Conservation (phyloP, 2,888 invertebrate species). For the Strigamia crassipes region DNA sequence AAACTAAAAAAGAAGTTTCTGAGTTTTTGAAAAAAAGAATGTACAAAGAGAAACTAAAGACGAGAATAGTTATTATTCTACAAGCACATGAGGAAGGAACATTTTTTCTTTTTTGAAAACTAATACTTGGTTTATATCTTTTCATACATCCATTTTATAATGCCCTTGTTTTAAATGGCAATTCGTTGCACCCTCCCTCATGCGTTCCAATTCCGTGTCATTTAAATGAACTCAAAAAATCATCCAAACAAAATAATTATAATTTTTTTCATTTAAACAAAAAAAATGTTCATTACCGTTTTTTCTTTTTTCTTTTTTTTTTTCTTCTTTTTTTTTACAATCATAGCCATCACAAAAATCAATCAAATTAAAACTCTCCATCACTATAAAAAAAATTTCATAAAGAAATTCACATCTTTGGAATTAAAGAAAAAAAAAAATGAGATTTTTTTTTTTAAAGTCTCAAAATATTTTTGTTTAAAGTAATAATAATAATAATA, state of each 20-base stretch:
- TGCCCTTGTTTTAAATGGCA: conserved; percentile 23
- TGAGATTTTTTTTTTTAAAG: neutral
- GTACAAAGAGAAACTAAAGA: neutral
- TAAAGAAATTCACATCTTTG: conserved; percentile 27
- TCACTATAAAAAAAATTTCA: conserved; percentile 7
- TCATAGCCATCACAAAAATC: neutral
- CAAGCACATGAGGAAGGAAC: conserved; percentile 6
- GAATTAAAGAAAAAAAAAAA: conserved; percentile 11
- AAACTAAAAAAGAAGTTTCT: neutral
- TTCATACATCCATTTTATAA: conserved; percentile 22
- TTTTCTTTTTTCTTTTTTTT: no score
- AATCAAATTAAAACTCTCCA: neutral
- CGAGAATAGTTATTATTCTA: neutral
- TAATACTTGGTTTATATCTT: conserved; percentile 8
- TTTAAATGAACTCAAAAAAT: conserved; percentile 1
- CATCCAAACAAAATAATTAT: neutral
- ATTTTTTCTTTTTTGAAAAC: neutral
- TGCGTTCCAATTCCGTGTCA: neutral
- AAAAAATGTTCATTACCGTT: no score
- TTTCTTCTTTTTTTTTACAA: neutral
- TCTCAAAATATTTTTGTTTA: neutral
- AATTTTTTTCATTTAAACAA: neutral
- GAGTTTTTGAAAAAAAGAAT: neutral
- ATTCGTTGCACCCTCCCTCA: conserved; percentile 1
- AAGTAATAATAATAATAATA: neutral